These are phyloP conservation scores for Cynaeus angustus DNA, from an alignment of 2,888 invertebrate species.

Conservation along the genomic window DNA sequence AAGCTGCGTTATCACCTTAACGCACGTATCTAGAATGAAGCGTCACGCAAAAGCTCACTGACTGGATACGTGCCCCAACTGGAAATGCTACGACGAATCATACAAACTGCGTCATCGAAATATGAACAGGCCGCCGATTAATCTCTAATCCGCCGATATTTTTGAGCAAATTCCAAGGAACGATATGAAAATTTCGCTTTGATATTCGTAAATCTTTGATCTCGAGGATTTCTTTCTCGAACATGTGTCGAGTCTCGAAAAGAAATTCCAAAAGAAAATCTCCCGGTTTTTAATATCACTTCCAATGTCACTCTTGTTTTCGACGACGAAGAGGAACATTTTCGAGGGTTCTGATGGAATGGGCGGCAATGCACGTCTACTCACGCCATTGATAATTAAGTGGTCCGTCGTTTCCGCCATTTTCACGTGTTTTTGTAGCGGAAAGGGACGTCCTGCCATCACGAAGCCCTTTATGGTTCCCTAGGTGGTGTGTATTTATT, in stretches of 20 bases:
- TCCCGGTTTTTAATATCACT: slow-evolving; percentile 19
- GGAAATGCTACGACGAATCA: slow-evolving; percentile 47
- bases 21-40: slow-evolving; percentile 53
- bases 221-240: slow-evolving; percentile 15
- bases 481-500: slow-evolving; percentile 32
- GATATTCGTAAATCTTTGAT: slow-evolving; percentile 35
- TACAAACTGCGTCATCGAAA: slow-evolving; percentile 30
- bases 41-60: slow-evolving; percentile 50
- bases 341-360: slow-evolving; percentile 14
- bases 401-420: slow-evolving; percentile 34
- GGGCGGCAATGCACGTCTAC: neutral
- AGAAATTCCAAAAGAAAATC: slow-evolving; percentile 12
- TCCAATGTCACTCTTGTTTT: slow-evolving; percentile 7
- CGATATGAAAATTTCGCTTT: slow-evolving; percentile 34
- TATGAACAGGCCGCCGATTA: slow-evolving; percentile 39
- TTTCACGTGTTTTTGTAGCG: slow-evolving; percentile 37
- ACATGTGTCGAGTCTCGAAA: slow-evolving; percentile 18
- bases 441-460: slow-evolving; percentile 10
- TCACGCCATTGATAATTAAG: slow-evolving; percentile 34
- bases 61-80: slow-evolving; percentile 53
- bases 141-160: slow-evolving; percentile 17
- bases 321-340: neutral
- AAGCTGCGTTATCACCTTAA: slow-evolving; percentile 53
- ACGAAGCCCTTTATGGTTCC: slow-evolving; percentile 19
- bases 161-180: slow-evolving; percentile 11